Conservation (phyloP, 2,797 vertebrate genomes). For the Danio choprae region DNA sequence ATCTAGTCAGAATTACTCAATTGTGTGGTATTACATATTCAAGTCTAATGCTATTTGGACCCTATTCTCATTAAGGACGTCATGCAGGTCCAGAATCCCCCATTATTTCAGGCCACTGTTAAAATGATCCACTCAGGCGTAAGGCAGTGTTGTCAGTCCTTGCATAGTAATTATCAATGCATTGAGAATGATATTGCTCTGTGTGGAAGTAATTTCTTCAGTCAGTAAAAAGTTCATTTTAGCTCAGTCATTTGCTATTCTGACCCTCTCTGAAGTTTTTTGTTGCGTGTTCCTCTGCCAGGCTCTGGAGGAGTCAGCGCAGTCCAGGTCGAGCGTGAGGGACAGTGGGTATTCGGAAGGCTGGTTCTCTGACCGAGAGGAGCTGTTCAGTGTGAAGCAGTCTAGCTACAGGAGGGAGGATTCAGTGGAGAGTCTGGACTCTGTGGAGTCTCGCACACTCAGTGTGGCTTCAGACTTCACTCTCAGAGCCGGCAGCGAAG, state of each 20-base stretch:
- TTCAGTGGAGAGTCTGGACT: conserved; percentile 85
- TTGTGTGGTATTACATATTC: not conserved
- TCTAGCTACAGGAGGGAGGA: conserved; percentile 76
- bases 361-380: conserved; percentile 81
- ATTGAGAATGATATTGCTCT: not conserved
- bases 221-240: not conserved
- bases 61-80: not conserved
- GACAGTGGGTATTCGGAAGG: conserved; percentile 82
- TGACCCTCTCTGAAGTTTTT: not conserved
- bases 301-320: conserved; percentile 86
- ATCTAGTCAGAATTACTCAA: not conserved
- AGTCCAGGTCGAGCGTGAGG: conserved; percentile 77
- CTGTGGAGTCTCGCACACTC: conserved; percentile 76
- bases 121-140: not conserved
- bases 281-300: conserved; percentile 60
- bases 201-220: not conserved
- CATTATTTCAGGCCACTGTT: not conserved
- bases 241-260: not conserved
- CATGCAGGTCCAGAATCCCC: not conserved
- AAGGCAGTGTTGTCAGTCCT: conserved; percentile 1
- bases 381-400: conserved; percentile 63
- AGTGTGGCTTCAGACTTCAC: conserved; percentile 79
- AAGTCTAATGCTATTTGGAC: not conserved
- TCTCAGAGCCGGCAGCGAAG: conserved; percentile 82
- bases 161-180: not conserved